Base-by-base conservation (phyloP, 2,113 vertebrate genomes). In the Triplophysa rosa region DNA sequence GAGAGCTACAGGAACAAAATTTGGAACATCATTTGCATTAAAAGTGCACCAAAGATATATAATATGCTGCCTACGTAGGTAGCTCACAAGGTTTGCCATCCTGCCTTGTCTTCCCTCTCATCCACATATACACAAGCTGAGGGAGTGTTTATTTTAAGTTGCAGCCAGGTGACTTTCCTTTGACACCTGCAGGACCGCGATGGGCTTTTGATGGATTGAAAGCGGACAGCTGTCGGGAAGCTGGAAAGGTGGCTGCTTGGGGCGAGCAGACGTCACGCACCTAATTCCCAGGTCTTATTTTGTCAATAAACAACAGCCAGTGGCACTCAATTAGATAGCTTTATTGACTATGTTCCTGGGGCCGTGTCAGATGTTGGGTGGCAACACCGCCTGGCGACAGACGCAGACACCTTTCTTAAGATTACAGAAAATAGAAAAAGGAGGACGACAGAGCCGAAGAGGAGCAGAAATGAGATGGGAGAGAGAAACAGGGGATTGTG, bases 241-340 rank as follows among this genome's bases (percentile, higher is more conserved):
- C 81, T 8, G 58, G 75, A 37, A 71, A 24, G 65, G 49, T 67
- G 13, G 56, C 63, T 65, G 73, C 84, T 40, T 19, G 49, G 17
- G 77, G 84, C 69, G 3, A 61, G 76, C 74, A 37, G 16, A 8
- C 19, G 83, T 85, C 87, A 84, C 86, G 79, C 81, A 82, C 88
- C 88, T 90, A 89, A 91, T 90, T 92, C 90, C 87, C 89, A 54
- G 84, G 87, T 89, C 89, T 91, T 90, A 89, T 89, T 90, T 90
- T 89, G 90, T 92, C 91, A 89, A 91, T 91, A 91, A 90, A 90
- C 89, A 88, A 85, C 88, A 87, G 87, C 89, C 88, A 88, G 88
- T 84, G 88, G 89, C 90, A 90, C 90, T 91, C 89, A 90, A 89
- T 92, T 90, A 91, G 88, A 90, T 69, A 61, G 64, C 84, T 90